Percentiles rank a stretch among this genome's conserved stretches.
These are phyloP conservation scores for Micrasema minimum DNA, from an alignment of 1,140 invertebrate genomes.

Conservation along the genomic window DNA sequence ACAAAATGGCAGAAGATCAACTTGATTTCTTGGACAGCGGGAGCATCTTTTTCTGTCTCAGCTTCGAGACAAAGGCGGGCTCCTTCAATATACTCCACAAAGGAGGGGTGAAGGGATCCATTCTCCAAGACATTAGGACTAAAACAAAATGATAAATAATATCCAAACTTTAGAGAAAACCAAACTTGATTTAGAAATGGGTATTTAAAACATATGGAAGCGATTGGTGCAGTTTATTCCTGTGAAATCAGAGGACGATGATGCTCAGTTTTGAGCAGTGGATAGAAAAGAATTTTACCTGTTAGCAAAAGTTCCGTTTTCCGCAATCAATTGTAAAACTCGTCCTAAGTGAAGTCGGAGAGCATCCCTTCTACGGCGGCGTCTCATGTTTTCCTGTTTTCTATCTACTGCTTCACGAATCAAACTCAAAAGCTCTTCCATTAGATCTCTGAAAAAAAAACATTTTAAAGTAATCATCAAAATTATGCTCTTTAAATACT, in stretches of 20 bases:
- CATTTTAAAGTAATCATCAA: too few relatives aligned
- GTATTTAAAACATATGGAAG: not conserved
- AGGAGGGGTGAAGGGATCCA: conserved; percentile 82
- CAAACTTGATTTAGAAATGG: not conserved
- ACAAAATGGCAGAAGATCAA: conserved; percentile 96
- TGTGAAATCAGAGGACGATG: too few relatives aligned
- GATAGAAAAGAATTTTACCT: too few relatives aligned
- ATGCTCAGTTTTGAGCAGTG: too few relatives aligned
- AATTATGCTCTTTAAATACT: too few relatives aligned
- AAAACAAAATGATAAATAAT: conserved; percentile 52
- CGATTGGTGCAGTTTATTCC: too few relatives aligned
- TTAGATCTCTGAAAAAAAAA: conserved; percentile 79
- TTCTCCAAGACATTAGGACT: conserved; percentile 86
- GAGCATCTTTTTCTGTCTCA: conserved; percentile 89
- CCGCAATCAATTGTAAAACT: conserved; percentile 91
- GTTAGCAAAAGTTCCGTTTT: conserved; percentile 90
- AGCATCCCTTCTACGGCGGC: conserved; percentile 89
- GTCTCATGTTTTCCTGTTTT: conserved; percentile 95
- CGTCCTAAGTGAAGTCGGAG: conserved; percentile 91
- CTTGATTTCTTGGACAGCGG: conserved; percentile 84
- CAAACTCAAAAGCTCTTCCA: conserved; percentile 93
- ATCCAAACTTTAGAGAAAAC: too few relatives aligned
- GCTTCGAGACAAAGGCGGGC: conserved; percentile 90
- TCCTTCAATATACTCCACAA: conserved; percentile 96
- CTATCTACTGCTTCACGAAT: conserved; percentile 97